Evolutionary conservation across 2,797 vertebrate species (phyloP).

Genomic region (Sebastes minor): DNA sequence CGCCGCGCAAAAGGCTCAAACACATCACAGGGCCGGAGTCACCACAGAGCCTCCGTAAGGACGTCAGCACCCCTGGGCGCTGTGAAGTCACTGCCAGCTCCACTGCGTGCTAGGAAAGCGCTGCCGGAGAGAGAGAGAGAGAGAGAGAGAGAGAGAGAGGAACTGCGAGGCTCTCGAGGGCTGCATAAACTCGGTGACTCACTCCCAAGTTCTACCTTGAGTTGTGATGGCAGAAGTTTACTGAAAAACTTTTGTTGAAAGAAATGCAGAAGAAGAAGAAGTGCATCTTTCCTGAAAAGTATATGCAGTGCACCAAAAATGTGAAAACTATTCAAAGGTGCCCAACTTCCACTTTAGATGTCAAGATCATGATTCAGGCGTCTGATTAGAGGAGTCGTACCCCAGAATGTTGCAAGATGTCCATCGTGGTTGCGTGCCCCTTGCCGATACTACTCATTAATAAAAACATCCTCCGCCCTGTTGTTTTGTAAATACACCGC

Average conservation of each 20-base stretch:
- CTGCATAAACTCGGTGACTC: constrained; percentile 56
- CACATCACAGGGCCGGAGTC: constrained; percentile 78
- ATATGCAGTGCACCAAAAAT: background rate
- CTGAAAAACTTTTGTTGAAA: constrained; percentile 4
- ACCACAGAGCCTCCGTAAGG: constrained; percentile 67
- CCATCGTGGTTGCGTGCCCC: constrained; percentile 15
- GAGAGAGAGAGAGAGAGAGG: background rate
- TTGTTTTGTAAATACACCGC: constrained; percentile 73
- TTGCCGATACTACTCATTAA: constrained; percentile 62
- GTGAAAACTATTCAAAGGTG: background rate
- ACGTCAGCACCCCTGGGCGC: constrained; percentile 75
- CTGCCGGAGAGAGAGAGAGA: background rate
- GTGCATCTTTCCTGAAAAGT: background rate
- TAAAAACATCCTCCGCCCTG: constrained; percentile 55
- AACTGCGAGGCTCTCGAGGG: constrained; percentile 19
- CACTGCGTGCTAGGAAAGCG: constrained; percentile 14
- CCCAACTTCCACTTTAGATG: background rate
- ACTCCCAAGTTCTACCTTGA: constrained; percentile 9
- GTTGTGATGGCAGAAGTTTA: constrained; percentile 17
- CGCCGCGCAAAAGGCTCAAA: constrained; percentile 64
- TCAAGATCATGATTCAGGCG: background rate
- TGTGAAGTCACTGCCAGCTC: constrained; percentile 67
- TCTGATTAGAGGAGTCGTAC: constrained; percentile 1
- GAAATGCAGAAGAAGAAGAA: background rate
- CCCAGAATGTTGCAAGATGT: constrained; percentile 31